phyloP scores from a whole-genome alignment of 1,140 invertebrate genomes.

The Caerostris darwini region DNA sequence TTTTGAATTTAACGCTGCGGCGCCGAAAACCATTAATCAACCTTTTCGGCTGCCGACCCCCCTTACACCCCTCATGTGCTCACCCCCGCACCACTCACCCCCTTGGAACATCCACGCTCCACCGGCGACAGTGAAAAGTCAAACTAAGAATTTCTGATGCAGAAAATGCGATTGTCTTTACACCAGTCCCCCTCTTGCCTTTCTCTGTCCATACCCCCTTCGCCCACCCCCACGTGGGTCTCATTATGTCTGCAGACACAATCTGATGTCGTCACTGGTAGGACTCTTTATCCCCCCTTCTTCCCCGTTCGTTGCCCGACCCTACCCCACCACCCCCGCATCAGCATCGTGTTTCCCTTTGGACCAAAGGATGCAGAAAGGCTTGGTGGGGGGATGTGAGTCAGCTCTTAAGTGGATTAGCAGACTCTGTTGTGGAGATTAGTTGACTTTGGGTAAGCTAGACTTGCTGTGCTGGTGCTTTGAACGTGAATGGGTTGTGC shows the following conservation, averaged over 20 bases:
- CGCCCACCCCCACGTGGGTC: not conserved
- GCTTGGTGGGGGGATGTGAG: not conserved
- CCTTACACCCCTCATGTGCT: not conserved
- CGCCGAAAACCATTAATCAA: conserved; percentile 49
- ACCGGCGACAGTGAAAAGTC: conserved; percentile 57
- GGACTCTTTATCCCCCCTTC: not conserved
- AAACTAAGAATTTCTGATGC: conserved; percentile 68
- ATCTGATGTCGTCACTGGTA: conserved; percentile 51
- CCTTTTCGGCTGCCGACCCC: not conserved
- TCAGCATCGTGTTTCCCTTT: not conserved
- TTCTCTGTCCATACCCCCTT: not conserved
- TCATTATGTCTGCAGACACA: conserved; percentile 33
- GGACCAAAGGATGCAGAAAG: not conserved
- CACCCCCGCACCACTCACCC: not conserved
- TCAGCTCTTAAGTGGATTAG: conserved; percentile 72
- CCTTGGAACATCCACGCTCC: conserved; percentile 33
- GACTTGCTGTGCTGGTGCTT: conserved; percentile 2
- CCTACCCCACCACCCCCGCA: not conserved
- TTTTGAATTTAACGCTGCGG: conserved; percentile 49
- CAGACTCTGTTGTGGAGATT: conserved; percentile 68
- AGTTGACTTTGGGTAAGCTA: conserved; percentile 48
- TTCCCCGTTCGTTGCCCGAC: not conserved
- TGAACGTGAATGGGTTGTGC: not conserved
- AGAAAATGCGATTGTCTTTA: conserved; percentile 69
- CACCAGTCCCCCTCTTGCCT: not conserved